Conservation (phyloP, 2,888 invertebrate genomes). For the Eledona agricola region DNA sequence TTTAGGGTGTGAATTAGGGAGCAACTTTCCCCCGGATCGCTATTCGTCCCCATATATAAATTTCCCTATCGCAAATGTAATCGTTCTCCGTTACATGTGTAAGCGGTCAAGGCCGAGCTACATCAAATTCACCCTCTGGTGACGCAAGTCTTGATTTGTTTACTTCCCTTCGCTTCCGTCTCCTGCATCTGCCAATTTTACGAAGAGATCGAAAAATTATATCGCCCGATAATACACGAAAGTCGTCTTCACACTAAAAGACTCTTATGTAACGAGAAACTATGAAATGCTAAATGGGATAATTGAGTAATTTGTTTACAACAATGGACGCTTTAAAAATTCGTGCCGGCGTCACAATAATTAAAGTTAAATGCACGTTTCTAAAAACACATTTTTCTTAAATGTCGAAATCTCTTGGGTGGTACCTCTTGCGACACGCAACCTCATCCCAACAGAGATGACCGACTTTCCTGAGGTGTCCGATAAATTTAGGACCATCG, state of each 20-base stretch:
- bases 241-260: neutral
- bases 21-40: slow-evolving; percentile 2
- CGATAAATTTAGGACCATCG: slow-evolving; percentile 6
- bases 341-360: slow-evolving; percentile 3
- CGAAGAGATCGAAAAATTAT: slow-evolving; percentile 26
- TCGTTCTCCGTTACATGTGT: slow-evolving; percentile 23
- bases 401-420: slow-evolving; percentile 7
- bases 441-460: slow-evolving; percentile 8
- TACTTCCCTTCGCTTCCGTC: slow-evolving; percentile 26
- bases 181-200: slow-evolving; percentile 20
- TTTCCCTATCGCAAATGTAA: slow-evolving; percentile 27
- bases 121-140: slow-evolving; percentile 26
- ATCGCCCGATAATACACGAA: slow-evolving; percentile 6
- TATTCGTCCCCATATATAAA: slow-evolving; percentile 11
- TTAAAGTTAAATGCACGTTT: slow-evolving; percentile 1
- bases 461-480: slow-evolving; percentile 17
- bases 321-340: slow-evolving; percentile 13
- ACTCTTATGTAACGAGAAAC: slow-evolving; percentile 14
- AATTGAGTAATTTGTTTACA: slow-evolving; percentile 22
- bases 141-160: slow-evolving; percentile 30
- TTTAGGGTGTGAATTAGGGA: slow-evolving; percentile 15
- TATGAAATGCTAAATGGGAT: slow-evolving; percentile 18
- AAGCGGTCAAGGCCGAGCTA: slow-evolving; percentile 26
- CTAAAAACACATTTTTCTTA: slow-evolving; percentile 2
- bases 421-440: slow-evolving; percentile 4